These are phyloP conservation scores for Leptinotarsa defecta DNA, from an alignment of 1,140 invertebrate genomes.

Conservation along the genomic window DNA sequence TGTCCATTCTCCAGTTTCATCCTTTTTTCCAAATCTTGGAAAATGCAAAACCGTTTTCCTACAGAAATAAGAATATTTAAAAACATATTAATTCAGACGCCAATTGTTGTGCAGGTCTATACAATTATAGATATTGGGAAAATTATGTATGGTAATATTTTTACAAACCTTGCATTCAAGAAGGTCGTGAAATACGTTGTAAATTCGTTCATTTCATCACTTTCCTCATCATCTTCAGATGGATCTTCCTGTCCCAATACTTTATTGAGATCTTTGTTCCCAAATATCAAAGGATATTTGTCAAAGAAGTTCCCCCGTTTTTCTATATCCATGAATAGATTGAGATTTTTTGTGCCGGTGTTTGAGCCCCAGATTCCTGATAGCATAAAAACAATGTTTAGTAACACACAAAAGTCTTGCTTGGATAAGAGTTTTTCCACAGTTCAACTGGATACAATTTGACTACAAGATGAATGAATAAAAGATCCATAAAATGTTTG, in stretches of 20 bases:
- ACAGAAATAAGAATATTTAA: conserved; percentile 27
- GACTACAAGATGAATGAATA: too few relatives aligned
- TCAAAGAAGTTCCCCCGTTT: conserved; percentile 55
- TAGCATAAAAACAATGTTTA: not conserved
- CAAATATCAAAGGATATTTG: conserved; percentile 55
- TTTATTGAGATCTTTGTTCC: conserved; percentile 29
- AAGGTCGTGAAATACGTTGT: conserved; percentile 54
- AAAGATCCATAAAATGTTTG: too few relatives aligned
- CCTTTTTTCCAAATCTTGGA: conserved; percentile 61
- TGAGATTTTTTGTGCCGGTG: conserved; percentile 50
- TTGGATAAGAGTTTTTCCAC: too few relatives aligned
- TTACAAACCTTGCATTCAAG: conserved; percentile 55
- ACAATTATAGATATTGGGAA: too few relatives aligned
- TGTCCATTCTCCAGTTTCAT: conserved; percentile 62
- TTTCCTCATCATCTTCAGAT: not conserved
- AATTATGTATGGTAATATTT: too few relatives aligned
- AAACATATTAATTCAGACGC: not conserved
- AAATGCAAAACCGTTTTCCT: conserved; percentile 59
- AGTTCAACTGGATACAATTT: too few relatives aligned
- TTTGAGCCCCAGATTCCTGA: conserved; percentile 54
- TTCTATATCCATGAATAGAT: conserved; percentile 55
- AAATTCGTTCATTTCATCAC: conserved; percentile 1
- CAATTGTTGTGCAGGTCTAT: not conserved
- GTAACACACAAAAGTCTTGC: too few relatives aligned
- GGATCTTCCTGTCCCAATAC: not conserved